These are phyloP conservation scores for Sabatieria punctata DNA, from an alignment of 2,888 invertebrate genomes.

Conservation along the genomic window DNA sequence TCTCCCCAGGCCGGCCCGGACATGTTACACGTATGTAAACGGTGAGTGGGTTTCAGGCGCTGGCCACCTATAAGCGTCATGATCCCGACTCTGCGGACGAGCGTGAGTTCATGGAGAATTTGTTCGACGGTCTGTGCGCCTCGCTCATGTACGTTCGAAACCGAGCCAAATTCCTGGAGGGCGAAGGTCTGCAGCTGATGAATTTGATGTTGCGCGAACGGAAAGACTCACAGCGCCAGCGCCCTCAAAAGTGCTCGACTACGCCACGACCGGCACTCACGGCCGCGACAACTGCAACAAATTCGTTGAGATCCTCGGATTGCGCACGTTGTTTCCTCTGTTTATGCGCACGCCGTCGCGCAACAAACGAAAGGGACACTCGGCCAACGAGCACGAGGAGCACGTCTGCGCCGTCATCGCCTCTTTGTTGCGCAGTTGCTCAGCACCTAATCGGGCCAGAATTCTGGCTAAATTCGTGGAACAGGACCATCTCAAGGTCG, in stretches of 20 bases:
- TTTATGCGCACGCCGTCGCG: conserved; percentile 97
- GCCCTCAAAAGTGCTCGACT: conserved; percentile 92
- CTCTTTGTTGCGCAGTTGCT: conserved; percentile 77
- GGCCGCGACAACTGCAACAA: conserved; percentile 81
- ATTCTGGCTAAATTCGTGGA: conserved; percentile 87
- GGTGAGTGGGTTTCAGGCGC: conserved; percentile 19
- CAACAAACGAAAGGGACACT: conserved; percentile 46
- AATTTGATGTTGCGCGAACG: conserved; percentile 95
- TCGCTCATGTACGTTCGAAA: conserved; percentile 72
- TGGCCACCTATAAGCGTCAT: conserved; percentile 25
- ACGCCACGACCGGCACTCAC: conserved; percentile 80
- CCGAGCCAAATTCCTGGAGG: conserved; percentile 74
- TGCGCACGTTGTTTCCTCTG: conserved; percentile 87
- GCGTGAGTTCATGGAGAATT: conserved; percentile 94
- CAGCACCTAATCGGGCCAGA: conserved; percentile 70
- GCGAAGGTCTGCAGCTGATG: conserved; percentile 96
- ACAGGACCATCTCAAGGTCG: conserved; percentile 94
- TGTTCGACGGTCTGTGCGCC: conserved; percentile 88
- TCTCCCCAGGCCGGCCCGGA: too few species aligned
- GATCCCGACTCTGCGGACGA: conserved; percentile 57
- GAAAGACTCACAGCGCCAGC: conserved; percentile 79
- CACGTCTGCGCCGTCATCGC: conserved; percentile 62
- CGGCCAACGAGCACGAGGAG: conserved; percentile 44
- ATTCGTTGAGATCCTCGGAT: conserved; percentile 87
- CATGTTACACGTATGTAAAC: too few species aligned